Evolutionary conservation across 2,888 invertebrate species (phyloP).

Genomic region (Morinoia aosen): DNA sequence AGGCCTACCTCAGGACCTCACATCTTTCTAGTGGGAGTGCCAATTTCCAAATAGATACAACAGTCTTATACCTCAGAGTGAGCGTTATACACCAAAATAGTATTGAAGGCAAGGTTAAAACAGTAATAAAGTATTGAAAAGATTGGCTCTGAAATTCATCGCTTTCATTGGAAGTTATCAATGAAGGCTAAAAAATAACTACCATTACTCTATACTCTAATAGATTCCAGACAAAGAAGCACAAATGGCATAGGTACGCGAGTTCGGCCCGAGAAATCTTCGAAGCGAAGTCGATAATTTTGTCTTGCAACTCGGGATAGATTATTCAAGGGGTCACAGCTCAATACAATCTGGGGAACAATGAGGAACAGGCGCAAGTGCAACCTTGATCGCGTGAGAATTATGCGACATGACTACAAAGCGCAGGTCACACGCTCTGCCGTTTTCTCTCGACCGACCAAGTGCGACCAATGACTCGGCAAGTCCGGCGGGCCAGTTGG

Average conservation of each 20-base stretch:
- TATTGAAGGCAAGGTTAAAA: no score
- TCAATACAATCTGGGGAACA: not conserved
- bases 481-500: not conserved
- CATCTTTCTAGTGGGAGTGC: no score
- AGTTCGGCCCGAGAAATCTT: not conserved
- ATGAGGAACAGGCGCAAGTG: slow-evolving; percentile 5
- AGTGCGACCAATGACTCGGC: not conserved
- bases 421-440: not conserved
- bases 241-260: not conserved
- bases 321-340: slow-evolving; percentile 24
- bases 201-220: not conserved
- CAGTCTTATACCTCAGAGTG: no score
- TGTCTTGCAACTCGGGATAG: not conserved
- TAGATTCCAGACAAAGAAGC: not conserved
- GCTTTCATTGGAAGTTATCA: not conserved
- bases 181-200: not conserved
- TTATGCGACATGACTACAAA: slow-evolving; percentile 1
- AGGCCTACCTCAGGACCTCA: no score
- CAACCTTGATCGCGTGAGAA: slow-evolving; percentile 47
- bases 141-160: not conserved
- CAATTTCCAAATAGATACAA: no score
- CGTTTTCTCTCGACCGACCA: not conserved
- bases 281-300: slow-evolving; percentile 10
- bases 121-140: not conserved
- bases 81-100: no score